phyloP scores from a whole-genome alignment of 2,888 invertebrate genomes.

The Myopa tessellatipennis region DNA sequence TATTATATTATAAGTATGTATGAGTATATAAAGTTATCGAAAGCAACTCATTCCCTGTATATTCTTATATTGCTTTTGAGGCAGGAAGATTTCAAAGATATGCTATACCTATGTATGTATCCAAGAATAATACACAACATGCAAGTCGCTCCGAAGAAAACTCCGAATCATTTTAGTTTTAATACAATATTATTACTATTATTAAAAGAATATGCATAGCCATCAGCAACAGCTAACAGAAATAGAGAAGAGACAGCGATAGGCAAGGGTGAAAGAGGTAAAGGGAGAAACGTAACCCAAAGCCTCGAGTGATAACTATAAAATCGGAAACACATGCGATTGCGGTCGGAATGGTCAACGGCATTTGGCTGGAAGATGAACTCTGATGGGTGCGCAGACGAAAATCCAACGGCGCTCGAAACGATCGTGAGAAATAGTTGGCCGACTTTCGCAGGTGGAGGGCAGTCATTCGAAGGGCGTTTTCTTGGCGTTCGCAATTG shows the following conservation, averaged over 20 bases:
- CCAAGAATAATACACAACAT: no score
- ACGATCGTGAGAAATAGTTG: slow-evolving; percentile 51
- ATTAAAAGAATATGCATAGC: not conserved
- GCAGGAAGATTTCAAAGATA: no score
- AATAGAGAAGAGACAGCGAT: not conserved
- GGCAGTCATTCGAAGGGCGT: slow-evolving; percentile 25
- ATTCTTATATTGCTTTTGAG: no score
- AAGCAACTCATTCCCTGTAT: no score
- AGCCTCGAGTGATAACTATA: slow-evolving; percentile 28
- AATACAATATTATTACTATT: no score
- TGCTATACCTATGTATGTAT: no score
- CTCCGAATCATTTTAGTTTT: no score
- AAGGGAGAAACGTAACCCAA: slow-evolving; percentile 28
- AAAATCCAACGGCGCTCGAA: slow-evolving; percentile 30
- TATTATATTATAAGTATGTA: no score
- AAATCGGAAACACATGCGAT: not conserved
- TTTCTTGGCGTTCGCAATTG: slow-evolving; percentile 19
- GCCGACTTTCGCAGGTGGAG: slow-evolving; percentile 44
- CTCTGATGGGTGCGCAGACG: slow-evolving; percentile 19
- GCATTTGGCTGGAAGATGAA: slow-evolving; percentile 20
- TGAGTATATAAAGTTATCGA: no score
- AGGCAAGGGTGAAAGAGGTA: not conserved
- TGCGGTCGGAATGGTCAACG: slow-evolving; percentile 15
- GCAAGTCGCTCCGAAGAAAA: no score
- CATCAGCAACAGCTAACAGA: not conserved